Percentiles rank a stretch among this genome's conserved stretches.
phyloP scores from a whole-genome alignment of 2,113 vertebrate genomes.

The Pyrgilauda ruficollis region DNA sequence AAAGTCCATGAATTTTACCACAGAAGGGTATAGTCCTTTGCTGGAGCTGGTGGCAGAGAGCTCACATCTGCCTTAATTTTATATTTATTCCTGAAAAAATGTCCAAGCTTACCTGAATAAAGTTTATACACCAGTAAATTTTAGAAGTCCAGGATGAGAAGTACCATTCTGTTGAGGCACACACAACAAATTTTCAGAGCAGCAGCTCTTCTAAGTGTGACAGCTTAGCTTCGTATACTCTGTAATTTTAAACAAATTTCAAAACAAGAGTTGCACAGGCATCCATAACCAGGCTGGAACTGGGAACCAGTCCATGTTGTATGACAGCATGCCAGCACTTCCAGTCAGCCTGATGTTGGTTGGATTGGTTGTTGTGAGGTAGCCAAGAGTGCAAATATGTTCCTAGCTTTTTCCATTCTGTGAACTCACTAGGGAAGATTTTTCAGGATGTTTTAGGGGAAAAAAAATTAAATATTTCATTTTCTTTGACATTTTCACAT shows the following conservation, averaged over 20 bases:
- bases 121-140: neutral
- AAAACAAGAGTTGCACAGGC: neutral
- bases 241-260: neutral
- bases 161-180: neutral
- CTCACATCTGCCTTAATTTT: neutral
- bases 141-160: neutral
- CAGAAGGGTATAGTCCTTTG: neutral
- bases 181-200: neutral
- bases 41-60: neutral
- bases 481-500: neutral
- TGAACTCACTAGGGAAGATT: neutral
- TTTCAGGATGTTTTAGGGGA: neutral
- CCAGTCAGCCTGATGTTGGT: neutral
- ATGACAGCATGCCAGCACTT: neutral
- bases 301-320: neutral
- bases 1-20: neutral
- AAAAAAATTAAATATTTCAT: neutral
- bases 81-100: neutral
- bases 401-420: neutral
- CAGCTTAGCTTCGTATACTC: accelerated
- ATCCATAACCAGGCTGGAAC: neutral
- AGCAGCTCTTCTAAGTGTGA: neutral
- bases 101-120: neutral
- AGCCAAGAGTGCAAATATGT: neutral
- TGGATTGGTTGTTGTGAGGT: neutral